phyloP scores from a whole-genome alignment of 2,888 invertebrate species.

The Himalopsyche anomala region DNA sequence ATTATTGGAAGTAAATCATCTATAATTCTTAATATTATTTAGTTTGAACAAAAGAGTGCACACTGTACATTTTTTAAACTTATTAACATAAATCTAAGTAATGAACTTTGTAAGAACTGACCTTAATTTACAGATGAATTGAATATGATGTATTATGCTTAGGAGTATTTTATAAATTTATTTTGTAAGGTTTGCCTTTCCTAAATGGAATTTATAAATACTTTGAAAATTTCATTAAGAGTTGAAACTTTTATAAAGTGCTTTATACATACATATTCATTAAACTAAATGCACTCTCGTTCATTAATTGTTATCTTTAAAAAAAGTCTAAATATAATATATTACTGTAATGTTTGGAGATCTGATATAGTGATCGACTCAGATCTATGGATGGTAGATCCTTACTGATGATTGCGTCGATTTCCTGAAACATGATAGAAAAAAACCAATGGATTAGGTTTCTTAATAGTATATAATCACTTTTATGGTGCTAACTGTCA shows the following conservation, averaged over 20 bases:
- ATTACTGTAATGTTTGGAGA: conserved; percentile 34
- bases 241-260: conserved; percentile 31
- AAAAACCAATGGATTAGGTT: no score
- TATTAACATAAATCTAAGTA: conserved; percentile 34
- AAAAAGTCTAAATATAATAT: conserved; percentile 34
- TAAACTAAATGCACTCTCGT: conserved; percentile 30
- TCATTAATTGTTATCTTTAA: conserved; percentile 20
- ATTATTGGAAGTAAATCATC: conserved; percentile 25
- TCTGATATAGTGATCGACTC: conserved; percentile 35
- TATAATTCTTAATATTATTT: conserved; percentile 31
- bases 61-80: conserved; percentile 20
- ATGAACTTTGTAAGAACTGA: conserved; percentile 6
- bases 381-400: conserved; percentile 36
- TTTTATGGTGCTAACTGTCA: no score
- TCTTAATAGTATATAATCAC: no score
- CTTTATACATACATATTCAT: not conserved
- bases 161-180: conserved; percentile 25
- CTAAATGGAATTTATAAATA: conserved; percentile 24
- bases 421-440: conserved; percentile 68
- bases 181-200: conserved; percentile 6
- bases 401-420: conserved; percentile 71
- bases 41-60: conserved; percentile 29
- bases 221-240: conserved; percentile 20
- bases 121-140: conserved; percentile 27
- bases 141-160: not conserved